Evolutionary conservation across 2,888 invertebrate genomes (phyloP).

Genomic region (Drosophila meridionalis): DNA sequence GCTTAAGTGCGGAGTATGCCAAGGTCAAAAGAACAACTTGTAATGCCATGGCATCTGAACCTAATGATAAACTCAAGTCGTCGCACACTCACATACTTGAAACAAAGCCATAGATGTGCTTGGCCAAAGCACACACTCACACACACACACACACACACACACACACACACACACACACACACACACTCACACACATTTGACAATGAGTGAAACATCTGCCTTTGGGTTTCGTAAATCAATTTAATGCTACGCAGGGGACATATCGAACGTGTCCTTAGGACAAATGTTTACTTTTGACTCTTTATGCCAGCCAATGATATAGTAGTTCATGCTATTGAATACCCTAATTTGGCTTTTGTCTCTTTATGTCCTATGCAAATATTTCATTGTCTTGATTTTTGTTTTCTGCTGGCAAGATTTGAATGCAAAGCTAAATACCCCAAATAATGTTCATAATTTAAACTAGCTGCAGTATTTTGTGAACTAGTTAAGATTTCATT

Average conservation of each 20-base stretch:
- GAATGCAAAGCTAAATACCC: background rate
- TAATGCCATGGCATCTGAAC: constrained; percentile 68
- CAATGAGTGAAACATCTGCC: constrained; percentile 31
- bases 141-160: background rate
- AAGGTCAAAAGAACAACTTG: constrained; percentile 77
- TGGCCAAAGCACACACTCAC: constrained; percentile 25
- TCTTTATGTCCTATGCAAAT: background rate
- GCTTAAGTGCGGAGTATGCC: constrained; percentile 21
- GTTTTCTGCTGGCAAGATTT: background rate
- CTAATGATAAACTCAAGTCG: constrained; percentile 60
- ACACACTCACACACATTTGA: constrained; percentile 9
- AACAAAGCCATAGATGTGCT: constrained; percentile 22
- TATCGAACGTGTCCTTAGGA: constrained; percentile 22
- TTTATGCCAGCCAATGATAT: background rate
- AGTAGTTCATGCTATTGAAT: background rate
- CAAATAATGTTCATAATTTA: too few relatives aligned
- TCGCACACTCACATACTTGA: background rate
- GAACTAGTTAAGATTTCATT: background rate
- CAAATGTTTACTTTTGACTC: constrained; percentile 16
- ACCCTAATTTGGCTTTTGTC: background rate
- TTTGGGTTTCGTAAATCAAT: constrained; percentile 71
- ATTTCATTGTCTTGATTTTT: background rate
- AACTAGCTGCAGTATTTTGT: background rate
- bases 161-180: constrained; percentile 20
- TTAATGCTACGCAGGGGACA: constrained; percentile 67